Conservation (phyloP, 2,797 vertebrate species). For the Microctenopoma stevenorrisi region DNA sequence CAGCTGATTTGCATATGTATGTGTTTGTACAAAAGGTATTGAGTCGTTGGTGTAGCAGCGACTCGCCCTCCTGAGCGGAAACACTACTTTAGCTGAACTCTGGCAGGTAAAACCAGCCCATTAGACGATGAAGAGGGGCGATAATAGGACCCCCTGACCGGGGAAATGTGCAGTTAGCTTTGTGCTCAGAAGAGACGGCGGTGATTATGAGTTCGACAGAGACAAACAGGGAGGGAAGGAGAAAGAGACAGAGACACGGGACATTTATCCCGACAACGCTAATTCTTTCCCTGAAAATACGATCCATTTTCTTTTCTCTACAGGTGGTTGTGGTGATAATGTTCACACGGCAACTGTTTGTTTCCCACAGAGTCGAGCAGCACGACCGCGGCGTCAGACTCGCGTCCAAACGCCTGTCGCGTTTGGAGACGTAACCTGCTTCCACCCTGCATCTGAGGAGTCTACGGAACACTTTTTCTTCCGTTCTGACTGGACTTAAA, state of each 20-base stretch:
- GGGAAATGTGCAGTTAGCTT: constrained; percentile 34
- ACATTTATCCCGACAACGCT: background rate
- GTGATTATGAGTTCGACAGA: constrained; percentile 18
- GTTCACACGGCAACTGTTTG: background rate
- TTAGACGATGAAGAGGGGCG: constrained; percentile 29
- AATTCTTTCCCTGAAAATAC: background rate
- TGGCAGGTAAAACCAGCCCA: constrained; percentile 51
- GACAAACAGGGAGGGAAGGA: background rate
- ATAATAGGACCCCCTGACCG: constrained; percentile 51
- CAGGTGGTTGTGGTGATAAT: constrained; percentile 1
- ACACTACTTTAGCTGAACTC: constrained; percentile 41
- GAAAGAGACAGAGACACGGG: background rate
- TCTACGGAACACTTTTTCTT: too few species aligned
- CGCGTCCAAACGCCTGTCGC: too few species aligned
- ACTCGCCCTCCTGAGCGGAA: constrained; percentile 44
- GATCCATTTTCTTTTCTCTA: background rate
- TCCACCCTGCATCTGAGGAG: too few species aligned
- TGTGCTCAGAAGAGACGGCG: constrained; percentile 13
- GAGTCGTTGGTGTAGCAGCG: constrained; percentile 21
- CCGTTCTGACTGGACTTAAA: too few species aligned
- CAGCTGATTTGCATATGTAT: constrained; percentile 58
- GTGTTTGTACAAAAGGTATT: constrained; percentile 41
- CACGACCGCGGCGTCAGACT: background rate
- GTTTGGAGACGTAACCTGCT: too few species aligned
- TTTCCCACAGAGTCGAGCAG: background rate